Conservation (phyloP, 2,113 vertebrate genomes). For the Cottus gobio region DNA sequence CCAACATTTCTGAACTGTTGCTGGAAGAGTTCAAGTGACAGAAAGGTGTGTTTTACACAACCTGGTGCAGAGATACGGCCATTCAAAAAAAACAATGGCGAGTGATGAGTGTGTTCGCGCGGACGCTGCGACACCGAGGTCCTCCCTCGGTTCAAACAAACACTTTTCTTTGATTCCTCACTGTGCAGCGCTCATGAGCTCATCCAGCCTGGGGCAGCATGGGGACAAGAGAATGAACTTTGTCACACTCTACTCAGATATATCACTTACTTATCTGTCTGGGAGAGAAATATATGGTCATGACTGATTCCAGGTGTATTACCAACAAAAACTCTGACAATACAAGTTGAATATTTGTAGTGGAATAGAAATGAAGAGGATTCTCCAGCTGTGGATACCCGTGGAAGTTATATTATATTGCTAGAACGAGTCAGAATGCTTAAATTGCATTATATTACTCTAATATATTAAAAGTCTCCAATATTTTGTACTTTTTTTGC, state of each 20-base stretch:
- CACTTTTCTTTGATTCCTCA: constrained; percentile 70
- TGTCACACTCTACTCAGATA: constrained; percentile 68
- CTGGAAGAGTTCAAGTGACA: not conserved
- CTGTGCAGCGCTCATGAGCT: constrained; percentile 72
- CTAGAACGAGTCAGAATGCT: not conserved
- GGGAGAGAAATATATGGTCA: constrained; percentile 45
- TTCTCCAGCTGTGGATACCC: not conserved
- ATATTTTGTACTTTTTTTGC: not conserved
- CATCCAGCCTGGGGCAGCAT: constrained; percentile 64
- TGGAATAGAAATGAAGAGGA: not conserved
- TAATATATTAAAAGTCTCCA: constrained; percentile 4
- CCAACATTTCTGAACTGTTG: not conserved
- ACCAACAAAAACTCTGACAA: not conserved
- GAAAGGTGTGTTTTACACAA: constrained; percentile 48
- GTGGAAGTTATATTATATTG: not conserved
- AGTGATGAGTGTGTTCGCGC: constrained; percentile 38
- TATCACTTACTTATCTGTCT: constrained; percentile 77
- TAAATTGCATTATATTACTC: constrained; percentile 3
- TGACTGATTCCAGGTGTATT: constrained; percentile 22
- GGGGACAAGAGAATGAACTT: constrained; percentile 69
- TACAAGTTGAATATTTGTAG: not conserved
- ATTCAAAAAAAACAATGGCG: constrained; percentile 54
- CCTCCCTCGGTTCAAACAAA: constrained; percentile 58
- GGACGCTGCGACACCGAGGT: constrained; percentile 6
- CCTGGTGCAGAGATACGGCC: constrained; percentile 30